Percentiles rank a stretch among this genome's conserved stretches.
phyloP scores from a whole-genome alignment of 2,888 invertebrate genomes.

The Drosophila kuntzei region DNA sequence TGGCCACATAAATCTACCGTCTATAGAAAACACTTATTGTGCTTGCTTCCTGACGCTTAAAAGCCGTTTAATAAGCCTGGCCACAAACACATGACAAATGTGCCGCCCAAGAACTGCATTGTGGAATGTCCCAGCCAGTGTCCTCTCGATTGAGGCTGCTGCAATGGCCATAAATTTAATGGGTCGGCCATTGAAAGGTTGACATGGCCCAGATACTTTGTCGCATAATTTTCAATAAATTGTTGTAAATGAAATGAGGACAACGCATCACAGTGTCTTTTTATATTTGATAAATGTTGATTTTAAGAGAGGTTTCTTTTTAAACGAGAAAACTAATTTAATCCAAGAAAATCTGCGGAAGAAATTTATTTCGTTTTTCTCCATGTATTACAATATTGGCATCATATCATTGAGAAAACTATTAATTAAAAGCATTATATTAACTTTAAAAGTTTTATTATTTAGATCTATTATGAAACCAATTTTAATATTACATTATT shows the following conservation, averaged over 20 bases:
- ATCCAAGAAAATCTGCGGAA: neutral
- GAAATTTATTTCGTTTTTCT: neutral
- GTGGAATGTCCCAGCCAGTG: slow-evolving; percentile 10
- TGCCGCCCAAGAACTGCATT: slow-evolving; percentile 54
- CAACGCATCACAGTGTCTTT: neutral
- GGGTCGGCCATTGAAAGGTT: slow-evolving; percentile 60
- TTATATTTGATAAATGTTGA: neutral
- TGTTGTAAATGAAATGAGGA: slow-evolving; percentile 8
- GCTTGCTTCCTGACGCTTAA: slow-evolving; percentile 61
- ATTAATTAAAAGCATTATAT: neutral
- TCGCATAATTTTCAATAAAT: slow-evolving; percentile 73
- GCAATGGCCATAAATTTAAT: slow-evolving; percentile 67
- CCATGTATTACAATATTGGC: neutral
- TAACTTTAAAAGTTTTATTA: too few species aligned
- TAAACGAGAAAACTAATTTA: neutral
- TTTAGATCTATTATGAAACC: too few species aligned
- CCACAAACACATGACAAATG: slow-evolving; percentile 73
- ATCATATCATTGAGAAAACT: too few species aligned
- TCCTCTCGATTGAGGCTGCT: slow-evolving; percentile 43
- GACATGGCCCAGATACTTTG: slow-evolving; percentile 73
- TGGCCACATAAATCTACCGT: slow-evolving; percentile 61
- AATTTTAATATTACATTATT: too few species aligned
- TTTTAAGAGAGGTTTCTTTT: neutral
- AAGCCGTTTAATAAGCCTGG: slow-evolving; percentile 75
- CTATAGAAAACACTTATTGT: slow-evolving; percentile 62